Evolutionary conservation across 1,140 invertebrate species (phyloP), one percentile per base, ranked within the genome.

Genomic region (Drosophila fuyamai): DNA sequence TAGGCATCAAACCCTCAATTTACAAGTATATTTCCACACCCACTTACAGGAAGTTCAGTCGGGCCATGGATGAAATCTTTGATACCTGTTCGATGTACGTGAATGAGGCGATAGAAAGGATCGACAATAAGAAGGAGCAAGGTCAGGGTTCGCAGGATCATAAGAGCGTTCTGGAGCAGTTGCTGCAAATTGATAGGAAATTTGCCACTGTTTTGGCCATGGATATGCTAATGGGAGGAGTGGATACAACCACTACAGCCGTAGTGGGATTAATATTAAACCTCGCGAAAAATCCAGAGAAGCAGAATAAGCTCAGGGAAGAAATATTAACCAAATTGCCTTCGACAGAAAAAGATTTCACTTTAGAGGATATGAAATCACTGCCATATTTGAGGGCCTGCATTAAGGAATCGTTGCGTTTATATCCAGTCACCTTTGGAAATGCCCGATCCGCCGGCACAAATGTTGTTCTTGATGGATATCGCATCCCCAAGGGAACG

Each of bases 391-490:
- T 94, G 43, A 93, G 94, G 81, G 93, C 93, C 9, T 93, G 93
- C 57, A 93, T 94, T 32, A 94, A 93, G 66, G 94, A 94, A 57
- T 95, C 95, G 16, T 93, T 97, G 32, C 93, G 96, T 88, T 94
- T 98, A 91, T 96, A 96, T 92, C 97, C 97, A n/a, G 96, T 97
- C 4, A 96, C 97, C n/a, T 94, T 97, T 59, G 97, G 96, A 40
- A 96, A 98, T 81, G 95, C 95, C 6, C 94, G 97, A 70, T 95
- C 95, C 60, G 94, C 96, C 56, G 95, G 96, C 55, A 94, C 94
- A 40, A 95, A 98, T 79, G 94, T 96, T 0, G 93, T 96, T 9
- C 94, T 98, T 48, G 94, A 94, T 53, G 97, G 96, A 41, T 98
- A 97, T 81, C 93, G 94, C 65, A 94, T 98, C 62, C 97, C 97